Conservation (phyloP, 1,140 invertebrate species). For the Drosophila takahashii region DNA sequence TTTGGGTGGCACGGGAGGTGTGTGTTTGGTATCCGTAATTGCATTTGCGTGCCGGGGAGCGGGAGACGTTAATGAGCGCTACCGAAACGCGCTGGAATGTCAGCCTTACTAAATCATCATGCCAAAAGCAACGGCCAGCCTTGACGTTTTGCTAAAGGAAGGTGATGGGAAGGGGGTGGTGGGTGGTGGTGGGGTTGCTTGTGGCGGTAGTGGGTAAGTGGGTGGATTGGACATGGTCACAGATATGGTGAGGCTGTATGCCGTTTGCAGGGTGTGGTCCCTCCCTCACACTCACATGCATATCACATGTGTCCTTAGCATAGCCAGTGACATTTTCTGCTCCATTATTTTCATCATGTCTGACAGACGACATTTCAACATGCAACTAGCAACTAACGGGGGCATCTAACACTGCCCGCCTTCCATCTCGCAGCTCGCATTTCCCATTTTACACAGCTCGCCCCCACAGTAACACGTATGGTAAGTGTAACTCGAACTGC, state of each 20-base stretch:
- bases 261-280: slow-evolving; percentile 5
- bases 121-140: slow-evolving; percentile 56
- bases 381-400: slow-evolving; percentile 65
- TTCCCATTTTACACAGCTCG: slow-evolving; percentile 15
- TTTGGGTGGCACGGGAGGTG: not conserved
- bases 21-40: slow-evolving; percentile 26
- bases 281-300: slow-evolving; percentile 26
- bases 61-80: slow-evolving; percentile 67
- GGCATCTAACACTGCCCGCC: slow-evolving; percentile 40
- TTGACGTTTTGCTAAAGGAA: slow-evolving; percentile 49
- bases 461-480: slow-evolving; percentile 46
- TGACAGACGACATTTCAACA: slow-evolving; percentile 82
- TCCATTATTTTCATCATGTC: slow-evolving; percentile 83
- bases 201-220: not conserved
- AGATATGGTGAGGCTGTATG: slow-evolving; percentile 37
- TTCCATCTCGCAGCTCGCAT: slow-evolving; percentile 9
- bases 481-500: slow-evolving; percentile 54
- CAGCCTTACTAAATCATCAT: slow-evolving; percentile 77
- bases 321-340: slow-evolving; percentile 80
- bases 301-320: slow-evolving; percentile 58
- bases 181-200: slow-evolving; percentile 2
- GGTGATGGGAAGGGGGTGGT: not conserved
- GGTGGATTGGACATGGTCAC: slow-evolving; percentile 10
- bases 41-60: slow-evolving; percentile 41
- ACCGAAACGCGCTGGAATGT: slow-evolving; percentile 64